A percentile compares a stretch with the other conserved stretches of the same genome.
Evolutionary conservation across 2,113 vertebrate species (phyloP).

Genomic region (Struthio camelus): DNA sequence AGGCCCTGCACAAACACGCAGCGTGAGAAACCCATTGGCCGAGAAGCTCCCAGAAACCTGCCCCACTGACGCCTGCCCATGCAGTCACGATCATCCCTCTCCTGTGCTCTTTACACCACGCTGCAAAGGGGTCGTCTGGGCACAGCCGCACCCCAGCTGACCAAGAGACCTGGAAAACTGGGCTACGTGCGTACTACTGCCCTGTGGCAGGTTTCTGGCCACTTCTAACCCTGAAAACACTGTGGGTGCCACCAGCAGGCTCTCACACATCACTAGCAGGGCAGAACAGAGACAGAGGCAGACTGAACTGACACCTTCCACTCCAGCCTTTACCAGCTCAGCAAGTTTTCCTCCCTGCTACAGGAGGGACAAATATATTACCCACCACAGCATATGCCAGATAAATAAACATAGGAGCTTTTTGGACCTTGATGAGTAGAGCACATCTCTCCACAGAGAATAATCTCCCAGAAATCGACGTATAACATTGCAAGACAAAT

Average conservation of each 20-base stretch:
- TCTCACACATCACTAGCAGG: neutral
- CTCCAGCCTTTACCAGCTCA: neutral
- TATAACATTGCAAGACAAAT: constrained; percentile 58
- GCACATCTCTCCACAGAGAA: constrained; percentile 36
- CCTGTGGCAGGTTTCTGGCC: neutral
- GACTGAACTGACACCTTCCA: neutral
- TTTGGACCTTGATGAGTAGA: neutral
- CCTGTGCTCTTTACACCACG: neutral
- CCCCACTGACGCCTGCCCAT: rapidly evolving
- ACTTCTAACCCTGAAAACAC: neutral
- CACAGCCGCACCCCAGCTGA: neutral
- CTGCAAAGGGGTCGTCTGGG: neutral
- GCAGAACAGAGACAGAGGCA: neutral
- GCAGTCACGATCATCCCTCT: neutral
- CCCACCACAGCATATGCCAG: neutral
- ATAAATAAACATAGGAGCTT: neutral
- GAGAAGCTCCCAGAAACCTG: neutral
- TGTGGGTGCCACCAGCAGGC: neutral
- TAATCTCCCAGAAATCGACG: constrained; percentile 34
- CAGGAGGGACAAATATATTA: neutral
- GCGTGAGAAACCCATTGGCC: neutral
- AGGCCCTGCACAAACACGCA: neutral
- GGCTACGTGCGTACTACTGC: neutral
- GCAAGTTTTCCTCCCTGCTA: neutral
- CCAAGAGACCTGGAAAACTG: neutral